Evolutionary conservation across 2,113 vertebrate genomes (phyloP), one percentile per base, ranked within the genome.

Genomic region (Nanorana parkeri): DNA sequence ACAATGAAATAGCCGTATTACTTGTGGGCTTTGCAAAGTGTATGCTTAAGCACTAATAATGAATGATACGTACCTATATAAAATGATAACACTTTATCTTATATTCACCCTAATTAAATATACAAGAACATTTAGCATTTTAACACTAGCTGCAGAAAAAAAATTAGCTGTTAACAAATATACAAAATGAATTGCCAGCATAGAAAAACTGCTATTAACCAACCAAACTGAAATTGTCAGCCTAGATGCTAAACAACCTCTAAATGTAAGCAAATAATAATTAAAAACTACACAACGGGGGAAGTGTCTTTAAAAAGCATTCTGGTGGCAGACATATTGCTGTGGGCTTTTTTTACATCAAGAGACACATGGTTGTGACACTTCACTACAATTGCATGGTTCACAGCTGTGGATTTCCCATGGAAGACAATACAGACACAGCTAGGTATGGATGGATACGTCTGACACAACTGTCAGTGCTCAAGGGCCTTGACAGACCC

Each of bases 351-450:
- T n/a, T 83, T 87, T 86, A 84, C 87, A 74, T 80, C 71, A 51
- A 68, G 85, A 85, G 84, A 58, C 19, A 47, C 74, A 51, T 29
- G 84, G 87, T 89, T 84, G 86, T 87, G 89, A 92, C 89, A 90
- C 90, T 89, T 67, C 8, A 83, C 76, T 89, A 92, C 92, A 94
- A 91, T 89, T 88, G 91, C 90, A 89, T 89, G 91, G 91, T 90
- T 91, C 86, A 91, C 95, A 97, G 95, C 95, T 96, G 95, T 91
- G 74, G 65, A 81, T 90, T 94, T 96, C 94, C 94, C 91, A 95
- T 91, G 91, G 90, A 86, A 89, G 86, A 96, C 94, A 97, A 95
- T 94, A 91, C 89, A 86, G 89, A 87, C 87, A 87, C 80, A 54
- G 90, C 88, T 87, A 78, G 85, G 87, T 41, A 90, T 90, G 91